Conservation (phyloP, 1,140 invertebrate genomes). For the Drosophila carrolli region DNA sequence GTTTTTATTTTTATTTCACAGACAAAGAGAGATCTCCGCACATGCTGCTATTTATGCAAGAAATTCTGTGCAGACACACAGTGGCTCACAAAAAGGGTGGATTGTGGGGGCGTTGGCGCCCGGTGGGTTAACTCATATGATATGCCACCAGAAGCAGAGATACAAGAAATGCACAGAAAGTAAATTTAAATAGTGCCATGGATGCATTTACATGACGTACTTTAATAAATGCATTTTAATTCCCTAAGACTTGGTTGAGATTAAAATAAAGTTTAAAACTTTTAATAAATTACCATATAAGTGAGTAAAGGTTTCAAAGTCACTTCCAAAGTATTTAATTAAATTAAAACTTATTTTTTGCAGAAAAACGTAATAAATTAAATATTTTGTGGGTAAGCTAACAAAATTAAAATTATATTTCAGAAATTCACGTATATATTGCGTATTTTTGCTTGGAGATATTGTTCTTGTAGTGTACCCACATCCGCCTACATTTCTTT, state of each 20-base stretch:
- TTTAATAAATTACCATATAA: too few relatives aligned
- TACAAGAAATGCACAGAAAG: conserved; percentile 21
- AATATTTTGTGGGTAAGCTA: too few relatives aligned
- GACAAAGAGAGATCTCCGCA: conserved; percentile 36
- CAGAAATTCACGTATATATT: neutral
- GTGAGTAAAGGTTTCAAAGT: too few relatives aligned
- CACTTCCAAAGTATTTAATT: too few relatives aligned
- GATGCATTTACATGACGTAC: neutral
- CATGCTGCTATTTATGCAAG: conserved; percentile 76
- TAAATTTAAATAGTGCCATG: conserved; percentile 15
- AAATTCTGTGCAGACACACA: conserved; percentile 69
- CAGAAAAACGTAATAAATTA: too few relatives aligned
- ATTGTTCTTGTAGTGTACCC: conserved; percentile 17
- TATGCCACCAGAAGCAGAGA: conserved; percentile 48
- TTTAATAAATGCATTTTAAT: too few relatives aligned
- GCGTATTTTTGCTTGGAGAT: neutral
- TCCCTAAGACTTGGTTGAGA: too few relatives aligned
- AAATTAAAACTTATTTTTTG: too few relatives aligned
- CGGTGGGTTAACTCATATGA: conserved; percentile 57
- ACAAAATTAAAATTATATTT: neutral
- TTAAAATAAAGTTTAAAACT: too few relatives aligned
- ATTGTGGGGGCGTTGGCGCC: neutral
- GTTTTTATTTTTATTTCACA: conserved; percentile 30
- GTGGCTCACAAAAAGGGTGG: conserved; percentile 49
- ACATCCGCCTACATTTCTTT: conserved; percentile 66